A percentile compares a stretch with the other conserved stretches of the same genome.
phyloP scores from a whole-genome alignment of 1,140 invertebrate genomes.

The Trachymyrmex septentrionalis region DNA sequence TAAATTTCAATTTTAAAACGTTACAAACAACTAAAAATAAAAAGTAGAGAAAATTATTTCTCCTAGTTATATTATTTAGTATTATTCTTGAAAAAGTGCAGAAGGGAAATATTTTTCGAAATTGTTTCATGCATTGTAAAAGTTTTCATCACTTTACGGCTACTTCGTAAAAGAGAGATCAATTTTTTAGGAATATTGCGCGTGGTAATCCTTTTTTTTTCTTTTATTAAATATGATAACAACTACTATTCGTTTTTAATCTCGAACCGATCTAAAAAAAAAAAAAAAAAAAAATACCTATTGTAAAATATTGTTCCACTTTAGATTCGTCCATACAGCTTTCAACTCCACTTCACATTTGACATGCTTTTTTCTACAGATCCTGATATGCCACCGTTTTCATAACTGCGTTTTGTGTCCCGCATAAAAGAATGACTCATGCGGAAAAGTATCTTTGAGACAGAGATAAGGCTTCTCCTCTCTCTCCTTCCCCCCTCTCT shows the following conservation, averaged over 20 bases:
- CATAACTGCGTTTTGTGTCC: constrained; percentile 28
- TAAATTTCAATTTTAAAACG: not conserved
- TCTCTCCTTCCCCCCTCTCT: not conserved
- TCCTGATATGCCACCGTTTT: constrained; percentile 24
- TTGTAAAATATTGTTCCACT: constrained; percentile 23
- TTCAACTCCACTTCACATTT: not conserved
- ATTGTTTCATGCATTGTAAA: not conserved
- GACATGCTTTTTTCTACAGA: not conserved
- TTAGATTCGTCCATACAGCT: not conserved
- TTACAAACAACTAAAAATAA: not conserved
- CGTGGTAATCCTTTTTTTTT: not conserved
- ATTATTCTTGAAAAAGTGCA: not conserved
- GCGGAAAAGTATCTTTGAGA: constrained; percentile 45
- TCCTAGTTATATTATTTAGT: not conserved
- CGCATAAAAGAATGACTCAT: constrained; percentile 24
- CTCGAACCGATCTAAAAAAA: not conserved
- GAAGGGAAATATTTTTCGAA: not conserved
- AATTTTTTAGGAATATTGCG: constrained; percentile 15
- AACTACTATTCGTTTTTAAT: not conserved
- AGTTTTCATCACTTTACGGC: not conserved
- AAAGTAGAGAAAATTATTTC: not conserved
- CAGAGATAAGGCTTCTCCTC: constrained; percentile 10
- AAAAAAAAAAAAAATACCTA: not conserved
- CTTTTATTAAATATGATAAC: not conserved
- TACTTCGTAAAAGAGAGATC: not conserved